phyloP scores from a whole-genome alignment of 2,888 invertebrate genomes.

The Parnassius mnemosyne region DNA sequence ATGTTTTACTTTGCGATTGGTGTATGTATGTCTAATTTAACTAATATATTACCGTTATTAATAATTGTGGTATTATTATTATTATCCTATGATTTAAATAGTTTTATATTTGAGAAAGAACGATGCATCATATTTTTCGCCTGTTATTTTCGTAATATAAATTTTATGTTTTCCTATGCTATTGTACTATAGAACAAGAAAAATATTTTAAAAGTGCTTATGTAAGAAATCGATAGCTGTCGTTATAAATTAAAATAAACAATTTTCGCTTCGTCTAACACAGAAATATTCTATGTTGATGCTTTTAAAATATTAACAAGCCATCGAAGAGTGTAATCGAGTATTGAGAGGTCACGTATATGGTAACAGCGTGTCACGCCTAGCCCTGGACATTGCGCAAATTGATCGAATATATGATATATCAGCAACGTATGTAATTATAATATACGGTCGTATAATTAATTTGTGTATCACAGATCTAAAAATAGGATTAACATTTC shows the following conservation, averaged over 20 bases:
- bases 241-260: constrained; percentile 2
- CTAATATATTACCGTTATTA: too few species aligned
- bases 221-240: too few species aligned
- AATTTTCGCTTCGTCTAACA: constrained; percentile 32
- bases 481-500: constrained; percentile 21
- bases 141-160: too few species aligned
- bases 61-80: too few species aligned
- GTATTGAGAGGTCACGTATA: constrained; percentile 55
- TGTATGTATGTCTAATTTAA: too few species aligned
- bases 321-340: constrained; percentile 46
- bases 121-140: too few species aligned
- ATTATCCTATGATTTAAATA: too few species aligned
- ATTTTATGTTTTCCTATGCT: too few species aligned
- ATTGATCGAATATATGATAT: constrained; percentile 50
- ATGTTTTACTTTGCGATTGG: too few species aligned
- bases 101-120: too few species aligned
- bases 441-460: constrained; percentile 22
- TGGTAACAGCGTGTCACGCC: constrained; percentile 42
- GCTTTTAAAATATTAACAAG: constrained; percentile 45
- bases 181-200: too few species aligned
- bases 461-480: constrained; percentile 23
- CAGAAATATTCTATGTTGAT: constrained; percentile 34
- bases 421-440: constrained; percentile 44
- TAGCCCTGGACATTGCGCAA: constrained; percentile 50
- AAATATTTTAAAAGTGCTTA: too few species aligned